phyloP scores from a whole-genome alignment of 2,888 invertebrate genomes.

The Adelognathus sp. region DNA sequence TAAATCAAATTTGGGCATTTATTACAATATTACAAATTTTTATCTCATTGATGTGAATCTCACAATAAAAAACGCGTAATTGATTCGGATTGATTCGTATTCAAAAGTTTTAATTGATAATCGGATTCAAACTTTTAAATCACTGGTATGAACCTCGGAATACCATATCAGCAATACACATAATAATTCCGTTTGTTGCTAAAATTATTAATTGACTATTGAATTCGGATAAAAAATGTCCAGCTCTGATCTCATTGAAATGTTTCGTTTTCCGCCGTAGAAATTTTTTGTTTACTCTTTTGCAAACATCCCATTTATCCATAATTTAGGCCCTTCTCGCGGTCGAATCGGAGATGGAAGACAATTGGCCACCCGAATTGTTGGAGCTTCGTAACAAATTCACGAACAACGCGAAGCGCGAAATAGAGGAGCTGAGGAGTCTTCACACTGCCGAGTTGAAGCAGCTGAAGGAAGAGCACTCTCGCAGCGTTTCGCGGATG shows the following conservation, averaged over 20 bases:
- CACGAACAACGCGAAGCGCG: slow-evolving; percentile 85
- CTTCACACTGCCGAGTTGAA: slow-evolving; percentile 86
- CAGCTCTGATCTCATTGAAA: no score
- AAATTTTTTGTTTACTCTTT: neutral
- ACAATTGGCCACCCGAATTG: slow-evolving; percentile 89
- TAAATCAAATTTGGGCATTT: neutral
- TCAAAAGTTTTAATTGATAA: no score
- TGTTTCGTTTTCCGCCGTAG: neutral
- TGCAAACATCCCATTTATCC: slow-evolving; percentile 4
- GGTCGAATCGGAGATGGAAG: slow-evolving; percentile 87
- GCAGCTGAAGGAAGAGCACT: slow-evolving; percentile 71
- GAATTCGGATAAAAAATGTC: no score
- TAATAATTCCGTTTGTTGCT: no score
- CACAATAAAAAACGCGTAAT: no score
- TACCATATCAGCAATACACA: no score
- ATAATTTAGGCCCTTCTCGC: slow-evolving; percentile 85
- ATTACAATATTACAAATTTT: neutral
- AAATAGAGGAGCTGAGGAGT: slow-evolving; percentile 84
- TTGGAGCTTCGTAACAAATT: slow-evolving; percentile 88
- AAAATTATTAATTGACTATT: no score
- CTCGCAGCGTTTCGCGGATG: slow-evolving; percentile 63
- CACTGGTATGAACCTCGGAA: no score
- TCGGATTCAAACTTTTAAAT: no score
- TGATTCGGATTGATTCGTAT: no score
- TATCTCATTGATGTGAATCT: no score